Evolutionary conservation across 1,140 invertebrate species (phyloP).

Genomic region (Phymorhynchus buccinoides): DNA sequence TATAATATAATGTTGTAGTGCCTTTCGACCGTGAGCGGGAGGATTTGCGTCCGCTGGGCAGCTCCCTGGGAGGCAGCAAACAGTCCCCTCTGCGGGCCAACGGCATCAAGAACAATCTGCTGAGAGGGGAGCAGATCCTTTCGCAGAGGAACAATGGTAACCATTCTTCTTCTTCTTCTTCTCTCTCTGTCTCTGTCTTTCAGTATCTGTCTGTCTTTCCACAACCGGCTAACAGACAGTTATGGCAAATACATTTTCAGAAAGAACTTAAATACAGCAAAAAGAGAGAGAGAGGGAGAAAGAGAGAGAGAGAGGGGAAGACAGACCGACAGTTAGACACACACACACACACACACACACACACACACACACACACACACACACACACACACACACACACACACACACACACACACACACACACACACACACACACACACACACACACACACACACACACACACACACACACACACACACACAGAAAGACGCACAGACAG

Average conservation of each 20-base stretch:
- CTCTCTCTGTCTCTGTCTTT: too few relatives aligned
- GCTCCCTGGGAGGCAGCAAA: neutral
- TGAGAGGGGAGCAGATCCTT: neutral
- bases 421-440: neutral
- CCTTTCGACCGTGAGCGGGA: slow-evolving; percentile 9
- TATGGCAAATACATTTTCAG: too few relatives aligned
- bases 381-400: too few relatives aligned
- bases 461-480: neutral
- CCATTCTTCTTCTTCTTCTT: too few relatives aligned
- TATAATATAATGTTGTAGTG: too few relatives aligned
- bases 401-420: neutral
- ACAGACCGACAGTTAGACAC: neutral
- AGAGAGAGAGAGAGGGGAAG: neutral
- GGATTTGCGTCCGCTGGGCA: neutral
- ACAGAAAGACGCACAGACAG: too few relatives aligned
- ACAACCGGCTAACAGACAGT: too few relatives aligned
- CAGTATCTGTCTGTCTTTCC: neutral
- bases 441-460: neutral
- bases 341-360: neutral
- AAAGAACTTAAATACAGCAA: too few relatives aligned
- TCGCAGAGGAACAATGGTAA: neutral
- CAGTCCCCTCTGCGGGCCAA: neutral
- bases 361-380: neutral
- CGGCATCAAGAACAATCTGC: slow-evolving; percentile 21
- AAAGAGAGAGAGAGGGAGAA: neutral